Evolutionary conservation across 2,797 vertebrate genomes (phyloP).

Genomic region (Arnoldichthys spilopterus): DNA sequence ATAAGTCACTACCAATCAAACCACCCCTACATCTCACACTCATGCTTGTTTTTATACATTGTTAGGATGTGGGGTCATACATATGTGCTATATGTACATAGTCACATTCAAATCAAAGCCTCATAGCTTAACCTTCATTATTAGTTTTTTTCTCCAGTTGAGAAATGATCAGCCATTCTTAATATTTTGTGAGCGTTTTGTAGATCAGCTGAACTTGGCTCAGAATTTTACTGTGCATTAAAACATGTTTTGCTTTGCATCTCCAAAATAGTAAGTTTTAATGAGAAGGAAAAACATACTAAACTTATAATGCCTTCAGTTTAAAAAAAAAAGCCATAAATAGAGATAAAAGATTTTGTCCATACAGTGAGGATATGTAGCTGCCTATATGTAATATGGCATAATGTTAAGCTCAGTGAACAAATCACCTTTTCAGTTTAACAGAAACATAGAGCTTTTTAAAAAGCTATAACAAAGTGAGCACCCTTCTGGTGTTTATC

Average conservation of each 20-base stretch:
- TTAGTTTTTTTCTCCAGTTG: too few relatives aligned
- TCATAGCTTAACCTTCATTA: too few relatives aligned
- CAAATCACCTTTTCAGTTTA: too few relatives aligned
- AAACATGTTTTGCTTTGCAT: not conserved
- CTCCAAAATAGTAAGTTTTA: not conserved
- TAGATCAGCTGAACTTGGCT: too few relatives aligned
- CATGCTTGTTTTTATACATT: slow-evolving; percentile 1
- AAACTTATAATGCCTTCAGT: not conserved
- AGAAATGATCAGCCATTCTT: too few relatives aligned
- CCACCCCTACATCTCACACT: slow-evolving; percentile 13
- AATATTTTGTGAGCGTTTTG: too few relatives aligned
- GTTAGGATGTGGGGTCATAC: not conserved
- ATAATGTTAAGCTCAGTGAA: too few relatives aligned
- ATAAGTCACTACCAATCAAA: slow-evolving; percentile 51
- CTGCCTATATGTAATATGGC: too few relatives aligned
- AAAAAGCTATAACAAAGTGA: not conserved
- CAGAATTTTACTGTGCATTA: too few relatives aligned
- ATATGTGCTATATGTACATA: not conserved
- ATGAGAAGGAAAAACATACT: not conserved
- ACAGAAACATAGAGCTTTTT: not conserved
- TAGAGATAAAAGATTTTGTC: not conserved
- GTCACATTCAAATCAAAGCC: too few relatives aligned
- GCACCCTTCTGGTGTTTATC: not conserved
- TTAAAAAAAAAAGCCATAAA: not conserved
- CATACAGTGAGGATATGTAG: not conserved